Base-by-base conservation (phyloP, 2,113 vertebrate genomes). In the Nothocercus julius region DNA sequence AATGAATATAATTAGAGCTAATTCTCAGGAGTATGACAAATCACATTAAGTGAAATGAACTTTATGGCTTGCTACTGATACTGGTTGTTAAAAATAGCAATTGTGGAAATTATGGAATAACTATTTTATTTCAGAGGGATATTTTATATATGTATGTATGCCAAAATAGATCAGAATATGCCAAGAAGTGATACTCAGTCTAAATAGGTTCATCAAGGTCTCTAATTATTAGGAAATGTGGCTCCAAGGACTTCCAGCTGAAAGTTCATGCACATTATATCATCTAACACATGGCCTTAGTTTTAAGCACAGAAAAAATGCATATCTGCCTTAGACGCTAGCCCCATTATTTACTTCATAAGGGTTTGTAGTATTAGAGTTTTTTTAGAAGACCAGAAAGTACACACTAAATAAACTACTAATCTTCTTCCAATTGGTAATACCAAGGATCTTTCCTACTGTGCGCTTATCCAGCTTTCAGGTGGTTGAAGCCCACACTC, bases 1-100 rank as follows among this genome's bases (percentile, higher is more conserved):
- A 96, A 96, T 87, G 30, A 94, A 91, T 83, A 75, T 85, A 92
- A 96, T 92, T 85, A 94, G 68, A 91, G 32, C 10, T 92, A 96
- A 92, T 93, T 95, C 80, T 90, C 36, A 79, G 34, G 30, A 94
- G 53, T 76, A 73, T 93, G 81, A 87, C 63, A 93, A 95, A 93
- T 85, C 74, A 93, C 90, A 89, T 93, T 78, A 94, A 82, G n/a
- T 25, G 88, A 93, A 96, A 95, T 87, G 90, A 83, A 87, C 74
- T 92, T 72, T 72, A 73, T 85, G 61, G 4, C 25, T 92, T 89
- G 15, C 36, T 84, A 54, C 77, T 87, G 56, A 76, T 44, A 92
- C 32, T 62, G 22, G 17, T 66, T 85, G 53, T 56, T 93, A 90
- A 91, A 91, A 85, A 78, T 68, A 73, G 56, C 25, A 67, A 66